Base-by-base conservation (phyloP, 2,888 invertebrate species). In the Mechanitis mazaeus region DNA sequence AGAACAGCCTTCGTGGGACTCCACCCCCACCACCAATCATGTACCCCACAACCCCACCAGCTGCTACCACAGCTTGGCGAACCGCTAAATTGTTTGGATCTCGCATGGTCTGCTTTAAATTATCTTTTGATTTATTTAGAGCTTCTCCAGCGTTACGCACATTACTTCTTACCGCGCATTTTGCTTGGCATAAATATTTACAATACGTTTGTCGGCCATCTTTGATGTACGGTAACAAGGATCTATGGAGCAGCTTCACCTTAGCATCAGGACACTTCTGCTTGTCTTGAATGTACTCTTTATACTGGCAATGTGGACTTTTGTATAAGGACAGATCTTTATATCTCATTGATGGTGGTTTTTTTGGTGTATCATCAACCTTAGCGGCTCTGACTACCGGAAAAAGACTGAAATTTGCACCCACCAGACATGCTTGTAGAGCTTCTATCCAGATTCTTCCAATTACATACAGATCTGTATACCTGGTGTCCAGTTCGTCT, bases 341-440 rank as follows among this genome's bases (percentile, higher is more conserved):
- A 58, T 79, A 84, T 61, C 74, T 84, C 84, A 85, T 85, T 2
- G 73, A 72, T 0, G 84, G 81, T 1, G 86, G 86, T 58, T 66
- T 79, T 45, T 72, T 60, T 0, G 83, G 82, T 2, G 69, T 46
- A 2, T 72, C 73, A 0, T 69, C 59, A 0, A 64, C 50, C 0
- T 69, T 70, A 1, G 77, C 79, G 1, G 83, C 82, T 9, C 77
- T n/a, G 0, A 84, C 79, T 0, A 69, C 64, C 1, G 85, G 85
- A 1, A 85, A 63, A 0, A 84, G 3, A 2, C 69, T 65, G 3
- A 81, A 56, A n/a, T 75, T 75, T 0, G 70, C 59, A 3, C 83
- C 82, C 5, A 79, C 65, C 2, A 85, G 56, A 2, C 71, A 75
- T 0, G 63, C 64, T 59, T 75, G 75, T 0, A 85, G 47, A 0